These are phyloP conservation scores for Morone saxatilis DNA, from an alignment of 2,113 vertebrate species.

Conservation along the genomic window DNA sequence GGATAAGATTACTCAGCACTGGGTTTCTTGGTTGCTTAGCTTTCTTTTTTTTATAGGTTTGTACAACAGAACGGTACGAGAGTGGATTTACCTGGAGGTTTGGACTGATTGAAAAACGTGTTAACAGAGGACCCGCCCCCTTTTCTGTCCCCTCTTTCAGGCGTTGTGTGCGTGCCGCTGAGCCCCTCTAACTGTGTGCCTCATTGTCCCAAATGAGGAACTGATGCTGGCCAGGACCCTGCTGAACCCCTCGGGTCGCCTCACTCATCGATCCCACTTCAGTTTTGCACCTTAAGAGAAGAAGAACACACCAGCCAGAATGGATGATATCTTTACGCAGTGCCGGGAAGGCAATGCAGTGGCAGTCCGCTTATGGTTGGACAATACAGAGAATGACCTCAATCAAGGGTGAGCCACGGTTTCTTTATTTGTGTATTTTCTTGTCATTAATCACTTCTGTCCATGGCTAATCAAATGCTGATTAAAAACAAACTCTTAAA, in stretches of 20 bases:
- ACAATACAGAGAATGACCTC: slow-evolving; percentile 98
- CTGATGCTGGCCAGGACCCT: slow-evolving; percentile 71
- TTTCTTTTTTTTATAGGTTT: slow-evolving; percentile 14
- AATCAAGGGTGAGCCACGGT: slow-evolving; percentile 93
- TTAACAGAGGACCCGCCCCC: neutral
- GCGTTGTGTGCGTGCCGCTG: neutral
- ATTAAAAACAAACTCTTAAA: neutral
- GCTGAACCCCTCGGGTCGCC: slow-evolving; percentile 56
- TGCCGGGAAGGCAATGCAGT: slow-evolving; percentile 98
- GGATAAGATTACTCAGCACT: slow-evolving; percentile 44
- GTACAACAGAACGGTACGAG: neutral
- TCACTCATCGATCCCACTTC: slow-evolving; percentile 32
- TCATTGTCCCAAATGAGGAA: slow-evolving; percentile 62
- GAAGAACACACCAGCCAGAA: slow-evolving; percentile 60
- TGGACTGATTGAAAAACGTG: neutral
- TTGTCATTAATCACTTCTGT: neutral
- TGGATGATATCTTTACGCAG: slow-evolving; percentile 99
- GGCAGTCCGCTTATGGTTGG: slow-evolving; percentile 96
- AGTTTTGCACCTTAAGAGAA: slow-evolving; percentile 11
- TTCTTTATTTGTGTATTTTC: slow-evolving; percentile 7
- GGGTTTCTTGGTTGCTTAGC: neutral
- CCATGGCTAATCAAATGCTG: neutral
- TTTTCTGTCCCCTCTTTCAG: neutral
- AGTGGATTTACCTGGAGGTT: neutral
- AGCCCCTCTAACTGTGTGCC: slow-evolving; percentile 18